phyloP scores from a whole-genome alignment of 92 coral and sea anemone genomes.

The Epizoanthus scotinus region DNA sequence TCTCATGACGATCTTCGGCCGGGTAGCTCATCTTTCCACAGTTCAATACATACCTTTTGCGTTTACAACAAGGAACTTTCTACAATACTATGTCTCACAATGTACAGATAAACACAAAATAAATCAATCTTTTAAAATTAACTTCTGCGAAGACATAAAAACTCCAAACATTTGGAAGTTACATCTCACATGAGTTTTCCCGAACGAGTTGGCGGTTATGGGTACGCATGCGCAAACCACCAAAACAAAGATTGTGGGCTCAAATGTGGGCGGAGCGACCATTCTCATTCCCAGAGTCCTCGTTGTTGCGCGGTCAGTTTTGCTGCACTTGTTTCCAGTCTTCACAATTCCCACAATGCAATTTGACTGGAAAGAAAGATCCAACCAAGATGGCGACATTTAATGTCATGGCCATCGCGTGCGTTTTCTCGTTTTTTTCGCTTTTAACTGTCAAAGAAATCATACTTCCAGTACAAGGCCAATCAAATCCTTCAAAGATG shows the following conservation, averaged over 20 bases:
- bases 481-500: slow-evolving; percentile 61
- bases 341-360: slow-evolving; percentile 25
- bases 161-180: slow-evolving; percentile 16
- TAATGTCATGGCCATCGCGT: slow-evolving; percentile 52
- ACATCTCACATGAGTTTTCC: slow-evolving; percentile 39
- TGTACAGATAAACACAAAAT: background rate
- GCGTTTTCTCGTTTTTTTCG: slow-evolving; percentile 70
- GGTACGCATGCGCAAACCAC: slow-evolving; percentile 17
- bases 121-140: slow-evolving; percentile 21
- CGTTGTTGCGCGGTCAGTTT: too few species aligned
- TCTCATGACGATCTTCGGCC: slow-evolving; percentile 88
- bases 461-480: slow-evolving; percentile 64
- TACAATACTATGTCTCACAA: background rate
- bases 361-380: background rate
- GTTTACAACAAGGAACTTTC: background rate
- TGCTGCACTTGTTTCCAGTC: too few species aligned
- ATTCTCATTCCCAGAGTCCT: too few species aligned
- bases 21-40: slow-evolving; percentile 79
- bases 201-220: slow-evolving; percentile 40
- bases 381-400: slow-evolving; percentile 79
- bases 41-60: slow-evolving; percentile 5
- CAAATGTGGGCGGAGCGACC: slow-evolving; percentile 11
- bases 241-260: slow-evolving; percentile 36
- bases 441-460: slow-evolving; percentile 80
- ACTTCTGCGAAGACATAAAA: slow-evolving; percentile 33